phyloP scores from a whole-genome alignment of 37 sponge, comb jelly and placozoan genomes.

The Petrosia ficiformis region DNA sequence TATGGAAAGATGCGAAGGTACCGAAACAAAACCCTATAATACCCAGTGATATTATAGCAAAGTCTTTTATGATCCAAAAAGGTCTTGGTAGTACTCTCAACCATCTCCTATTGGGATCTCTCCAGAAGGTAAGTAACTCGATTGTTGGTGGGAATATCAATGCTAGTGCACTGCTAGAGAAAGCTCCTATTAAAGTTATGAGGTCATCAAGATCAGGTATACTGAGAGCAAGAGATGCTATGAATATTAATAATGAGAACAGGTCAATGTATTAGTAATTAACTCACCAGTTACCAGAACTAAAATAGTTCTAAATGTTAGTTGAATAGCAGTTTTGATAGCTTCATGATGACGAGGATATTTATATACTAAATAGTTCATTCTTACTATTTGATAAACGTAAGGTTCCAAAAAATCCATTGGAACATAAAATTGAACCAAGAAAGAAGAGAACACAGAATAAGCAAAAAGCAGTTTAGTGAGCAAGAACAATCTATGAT shows the following conservation, averaged over 20 bases:
- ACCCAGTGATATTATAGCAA: slow-evolving; percentile 60
- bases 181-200: slow-evolving; percentile 88
- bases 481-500: slow-evolving; percentile 44
- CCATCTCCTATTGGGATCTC: neutral
- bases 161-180: slow-evolving; percentile 80
- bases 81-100: neutral
- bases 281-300: slow-evolving; percentile 50
- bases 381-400: slow-evolving; percentile 18
- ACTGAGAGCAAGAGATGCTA: slow-evolving; percentile 57
- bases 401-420: slow-evolving; percentile 80
- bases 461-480: slow-evolving; percentile 57
- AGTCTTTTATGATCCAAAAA: slow-evolving; percentile 54
- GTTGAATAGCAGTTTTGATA: slow-evolving; percentile 14
- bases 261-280: no score
- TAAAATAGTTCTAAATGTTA: slow-evolving; percentile 27
- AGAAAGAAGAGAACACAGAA: slow-evolving; percentile 53
- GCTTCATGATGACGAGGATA: no score
- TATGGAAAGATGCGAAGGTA: slow-evolving; percentile 45
- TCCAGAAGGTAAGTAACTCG: slow-evolving; percentile 56
- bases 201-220: slow-evolving; percentile 75
- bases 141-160: slow-evolving; percentile 86
- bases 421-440: slow-evolving; percentile 87
- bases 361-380: no score
- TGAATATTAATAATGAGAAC: no score
- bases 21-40: slow-evolving; percentile 64